Conservation (phyloP, 2,113 vertebrate genomes). For the Mus musculus region DNA sequence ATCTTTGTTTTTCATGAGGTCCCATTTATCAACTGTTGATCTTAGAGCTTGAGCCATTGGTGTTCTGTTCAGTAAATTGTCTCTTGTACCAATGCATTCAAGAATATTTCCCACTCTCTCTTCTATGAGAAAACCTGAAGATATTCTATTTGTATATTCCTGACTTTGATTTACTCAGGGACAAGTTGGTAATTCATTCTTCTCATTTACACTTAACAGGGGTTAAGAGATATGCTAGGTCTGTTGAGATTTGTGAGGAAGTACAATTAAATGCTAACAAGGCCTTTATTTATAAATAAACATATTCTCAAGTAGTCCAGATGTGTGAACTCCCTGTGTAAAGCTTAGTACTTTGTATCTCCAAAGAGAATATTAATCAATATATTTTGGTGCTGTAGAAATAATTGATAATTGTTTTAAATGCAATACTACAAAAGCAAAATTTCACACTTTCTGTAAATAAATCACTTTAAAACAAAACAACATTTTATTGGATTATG, state of each 20-base stretch:
- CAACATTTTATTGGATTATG: neutral
- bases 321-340: too few species aligned
- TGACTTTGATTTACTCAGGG: constrained; percentile 20
- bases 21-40: too few species aligned
- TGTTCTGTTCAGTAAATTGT: too few species aligned
- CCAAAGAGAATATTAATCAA: constrained; percentile 41
- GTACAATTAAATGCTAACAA: constrained; percentile 26
- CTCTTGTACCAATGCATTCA: too few species aligned
- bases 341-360: neutral
- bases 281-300: constrained; percentile 43
- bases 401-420: neutral
- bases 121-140: neutral
- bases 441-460: neutral
- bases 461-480: neutral
- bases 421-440: neutral
- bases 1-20: too few species aligned
- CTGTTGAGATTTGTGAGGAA: constrained; percentile 21
- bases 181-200: constrained; percentile 21
- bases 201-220: neutral
- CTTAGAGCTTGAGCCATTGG: too few species aligned
- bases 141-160: constrained; percentile 2
- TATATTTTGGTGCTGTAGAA: constrained; percentile 10
- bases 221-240: constrained; percentile 20
- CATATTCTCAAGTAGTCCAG: neutral
- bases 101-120: too few species aligned